A percentile compares a stretch with the other conserved stretches of the same genome.
Conservation (phyloP, 1,140 invertebrate genomes). For the Mylabris phalerata region DNA sequence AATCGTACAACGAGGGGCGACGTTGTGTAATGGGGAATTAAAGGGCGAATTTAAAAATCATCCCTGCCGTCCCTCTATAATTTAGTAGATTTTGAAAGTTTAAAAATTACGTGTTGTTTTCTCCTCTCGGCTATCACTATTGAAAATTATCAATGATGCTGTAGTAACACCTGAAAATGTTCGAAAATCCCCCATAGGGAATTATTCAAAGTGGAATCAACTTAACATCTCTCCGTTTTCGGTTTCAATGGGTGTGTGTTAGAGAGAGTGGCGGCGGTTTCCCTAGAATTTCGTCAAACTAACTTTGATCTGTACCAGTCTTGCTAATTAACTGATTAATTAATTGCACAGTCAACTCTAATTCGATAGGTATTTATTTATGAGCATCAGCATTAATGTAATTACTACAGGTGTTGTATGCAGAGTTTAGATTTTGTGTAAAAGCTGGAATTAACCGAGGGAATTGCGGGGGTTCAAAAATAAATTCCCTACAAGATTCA, state of each 20-base stretch:
- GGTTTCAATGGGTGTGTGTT: not conserved
- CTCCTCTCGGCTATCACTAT: too few relatives aligned
- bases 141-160: too few relatives aligned
- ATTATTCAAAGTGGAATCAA: too few relatives aligned
- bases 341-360: conserved; percentile 38
- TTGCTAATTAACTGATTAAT: conserved; percentile 40
- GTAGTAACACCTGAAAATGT: too few relatives aligned
- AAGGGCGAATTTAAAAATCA: conserved; percentile 24
- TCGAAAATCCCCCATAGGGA: too few relatives aligned
- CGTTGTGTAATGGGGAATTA: conserved; percentile 21
- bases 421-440: not conserved
- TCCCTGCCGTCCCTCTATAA: conserved; percentile 1
- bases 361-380: conserved; percentile 36
- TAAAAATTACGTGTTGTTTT: too few relatives aligned
- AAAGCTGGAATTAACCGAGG: not conserved
- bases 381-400: conserved; percentile 39
- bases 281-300: conserved; percentile 1
- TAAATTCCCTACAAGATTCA: too few relatives aligned
- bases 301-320: conserved; percentile 36
- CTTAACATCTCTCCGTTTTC: not conserved
- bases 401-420: conserved; percentile 34
- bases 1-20: conserved; percentile 14
- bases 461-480: not conserved
- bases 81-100: too few relatives aligned
- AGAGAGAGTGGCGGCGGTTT: not conserved